These are phyloP conservation scores for Phylloscopus whistleri DNA, from an alignment of 2,113 vertebrate genomes.

Conservation along the genomic window DNA sequence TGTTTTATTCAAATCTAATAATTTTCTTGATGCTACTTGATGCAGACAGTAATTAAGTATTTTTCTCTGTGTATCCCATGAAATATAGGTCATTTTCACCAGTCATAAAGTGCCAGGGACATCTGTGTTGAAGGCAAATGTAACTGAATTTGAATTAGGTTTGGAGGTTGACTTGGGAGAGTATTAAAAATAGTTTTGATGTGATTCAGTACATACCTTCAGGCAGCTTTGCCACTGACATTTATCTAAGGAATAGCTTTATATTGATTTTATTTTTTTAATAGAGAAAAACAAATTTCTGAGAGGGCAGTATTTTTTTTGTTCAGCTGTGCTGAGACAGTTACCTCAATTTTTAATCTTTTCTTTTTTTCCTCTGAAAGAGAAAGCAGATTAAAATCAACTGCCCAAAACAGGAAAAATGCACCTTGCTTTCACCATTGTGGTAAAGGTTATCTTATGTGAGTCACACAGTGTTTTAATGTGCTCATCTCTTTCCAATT, in stretches of 20 bases:
- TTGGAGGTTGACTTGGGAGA: background rate
- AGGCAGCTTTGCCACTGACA: background rate
- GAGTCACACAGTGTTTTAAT: background rate
- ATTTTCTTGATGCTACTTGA: background rate
- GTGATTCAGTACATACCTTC: background rate
- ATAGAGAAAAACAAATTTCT: background rate
- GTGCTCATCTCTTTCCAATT: background rate
- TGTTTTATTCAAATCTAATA: background rate
- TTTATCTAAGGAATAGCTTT: conserved; percentile 3
- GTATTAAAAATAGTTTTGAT: conserved; percentile 25
- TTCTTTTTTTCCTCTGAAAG: background rate
- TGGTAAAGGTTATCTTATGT: background rate
- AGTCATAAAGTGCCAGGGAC: background rate
- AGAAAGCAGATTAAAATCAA: background rate
- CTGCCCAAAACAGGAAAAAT: background rate
- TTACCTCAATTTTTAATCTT: background rate
- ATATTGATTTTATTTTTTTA: background rate
- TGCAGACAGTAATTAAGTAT: background rate
- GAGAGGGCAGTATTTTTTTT: background rate
- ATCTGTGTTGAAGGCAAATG: background rate
- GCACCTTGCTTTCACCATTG: background rate
- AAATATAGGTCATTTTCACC: background rate
- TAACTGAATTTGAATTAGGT: background rate
- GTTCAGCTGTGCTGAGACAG: background rate
- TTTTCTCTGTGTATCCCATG: background rate